Evolutionary conservation across 2,113 vertebrate genomes (phyloP).

Genomic region (Elachura formosa): DNA sequence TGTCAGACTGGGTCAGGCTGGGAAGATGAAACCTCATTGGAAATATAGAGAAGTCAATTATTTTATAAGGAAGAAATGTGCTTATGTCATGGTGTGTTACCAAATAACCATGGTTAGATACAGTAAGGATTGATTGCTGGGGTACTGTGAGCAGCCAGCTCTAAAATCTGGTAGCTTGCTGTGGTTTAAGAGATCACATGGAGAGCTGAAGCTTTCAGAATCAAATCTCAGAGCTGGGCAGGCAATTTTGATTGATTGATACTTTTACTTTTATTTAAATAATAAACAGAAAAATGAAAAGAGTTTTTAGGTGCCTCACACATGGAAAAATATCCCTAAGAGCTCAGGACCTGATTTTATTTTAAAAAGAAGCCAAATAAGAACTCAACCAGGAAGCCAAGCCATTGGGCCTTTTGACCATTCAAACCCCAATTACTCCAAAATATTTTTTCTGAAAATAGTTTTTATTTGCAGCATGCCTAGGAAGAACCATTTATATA

Average conservation of each 20-base stretch:
- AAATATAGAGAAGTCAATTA: constrained; percentile 4
- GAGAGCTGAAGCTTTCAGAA: not conserved
- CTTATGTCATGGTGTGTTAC: not conserved
- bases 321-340: not conserved
- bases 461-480: not conserved
- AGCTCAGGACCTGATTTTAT: not conserved
- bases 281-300: not conserved
- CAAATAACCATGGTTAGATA: not conserved
- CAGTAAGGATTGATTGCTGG: not conserved
- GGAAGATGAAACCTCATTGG: constrained; percentile 17
- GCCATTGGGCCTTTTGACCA: not conserved
- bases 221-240: not conserved
- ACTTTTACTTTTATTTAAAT: not conserved
- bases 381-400: not conserved
- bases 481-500: not conserved
- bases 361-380: not conserved
- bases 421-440: not conserved
- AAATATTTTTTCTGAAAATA: not conserved
- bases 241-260: not conserved
- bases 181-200: not conserved
- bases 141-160: not conserved
- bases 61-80: constrained; percentile 33
- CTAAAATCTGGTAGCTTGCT: not conserved
- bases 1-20: constrained; percentile 1
- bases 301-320: not conserved